Conservation (phyloP, 2,888 invertebrate genomes). For the Lasioglossum vierecki region DNA sequence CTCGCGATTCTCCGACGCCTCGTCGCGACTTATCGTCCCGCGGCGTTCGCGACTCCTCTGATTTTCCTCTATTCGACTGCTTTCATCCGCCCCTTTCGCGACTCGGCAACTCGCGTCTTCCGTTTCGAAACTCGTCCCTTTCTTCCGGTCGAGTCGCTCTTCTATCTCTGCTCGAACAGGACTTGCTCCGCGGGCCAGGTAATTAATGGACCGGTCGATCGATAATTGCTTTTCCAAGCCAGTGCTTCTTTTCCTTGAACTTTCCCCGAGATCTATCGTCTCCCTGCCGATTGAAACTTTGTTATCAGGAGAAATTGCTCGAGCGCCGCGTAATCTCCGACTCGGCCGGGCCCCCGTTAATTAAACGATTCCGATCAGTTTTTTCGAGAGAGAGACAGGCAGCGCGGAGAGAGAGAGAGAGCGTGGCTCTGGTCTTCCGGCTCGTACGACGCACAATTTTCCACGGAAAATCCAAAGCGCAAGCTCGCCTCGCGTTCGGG, state of each 20-base stretch:
- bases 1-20: not conserved
- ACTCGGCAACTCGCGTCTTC: not conserved
- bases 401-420: no score
- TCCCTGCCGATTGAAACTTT: constrained; percentile 40
- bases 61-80: not conserved
- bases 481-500: not conserved
- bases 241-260: constrained; percentile 23
- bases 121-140: not conserved
- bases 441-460: not conserved
- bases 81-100: not conserved
- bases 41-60: not conserved
- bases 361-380: constrained; percentile 32
- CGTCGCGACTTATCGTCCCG: constrained; percentile 16
- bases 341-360: constrained; percentile 23
- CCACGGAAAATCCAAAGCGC: not conserved
- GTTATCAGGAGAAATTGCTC: constrained; percentile 46
- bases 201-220: constrained; percentile 45
- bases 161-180: not conserved
- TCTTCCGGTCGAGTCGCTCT: not conserved
- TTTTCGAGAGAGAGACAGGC: not conserved
- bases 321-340: constrained; percentile 38
- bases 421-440: not conserved
- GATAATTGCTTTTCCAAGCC: constrained; percentile 48
- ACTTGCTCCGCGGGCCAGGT: constrained; percentile 15
- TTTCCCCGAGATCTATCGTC: constrained; percentile 36